Base-by-base conservation (phyloP, 2,113 vertebrate genomes). In the Forbesichthys papilliferus region DNA sequence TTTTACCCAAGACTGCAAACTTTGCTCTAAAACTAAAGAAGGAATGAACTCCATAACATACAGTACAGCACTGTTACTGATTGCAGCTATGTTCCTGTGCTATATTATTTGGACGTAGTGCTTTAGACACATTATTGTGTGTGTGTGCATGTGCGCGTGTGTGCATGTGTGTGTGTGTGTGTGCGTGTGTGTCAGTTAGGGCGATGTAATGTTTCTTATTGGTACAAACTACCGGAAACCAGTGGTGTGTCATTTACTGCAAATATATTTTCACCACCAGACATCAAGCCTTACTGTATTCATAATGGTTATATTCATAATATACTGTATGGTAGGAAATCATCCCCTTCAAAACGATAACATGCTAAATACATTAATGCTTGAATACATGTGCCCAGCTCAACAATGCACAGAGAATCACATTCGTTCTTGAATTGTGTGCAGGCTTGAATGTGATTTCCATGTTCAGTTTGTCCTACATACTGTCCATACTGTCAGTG, bases 391-490 rank as follows among this genome's bases (percentile, higher is more conserved):
- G 27, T 27, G 27, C 27, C 27, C 2, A 27, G 27, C 27, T 27
- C 27, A 27, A 27, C 27, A 27, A 13, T 12, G 13, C 27, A 60
- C 47, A 47, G 53, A 48, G 11, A 34, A 53, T 12, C 62, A 68
- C 62, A 66, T 13, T 54, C 55, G 53, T 55, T 63, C 59, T 59
- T 71, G 81, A 87, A 56, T 33, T 62, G 48, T 78, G 77, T 76
- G 74, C 57, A 20, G 58, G 48, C 61, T 66, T 69, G 84, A 84
- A 88, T 89, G 86, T 84, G 83, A 82, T 86, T 86, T 73, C 33
- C 78, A 57, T 88, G 81, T 88, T 87, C 75, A 78, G 79, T 78
- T 71, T 76, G 81, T 82, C 84, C 86, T 78, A 33, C 66, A 58
- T 74, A 77, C 69, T 70, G 68, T 66, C 70, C 66, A 58, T 74